Conservation (phyloP, 1,140 invertebrate species). For the Harpegnathos saltator region DNA sequence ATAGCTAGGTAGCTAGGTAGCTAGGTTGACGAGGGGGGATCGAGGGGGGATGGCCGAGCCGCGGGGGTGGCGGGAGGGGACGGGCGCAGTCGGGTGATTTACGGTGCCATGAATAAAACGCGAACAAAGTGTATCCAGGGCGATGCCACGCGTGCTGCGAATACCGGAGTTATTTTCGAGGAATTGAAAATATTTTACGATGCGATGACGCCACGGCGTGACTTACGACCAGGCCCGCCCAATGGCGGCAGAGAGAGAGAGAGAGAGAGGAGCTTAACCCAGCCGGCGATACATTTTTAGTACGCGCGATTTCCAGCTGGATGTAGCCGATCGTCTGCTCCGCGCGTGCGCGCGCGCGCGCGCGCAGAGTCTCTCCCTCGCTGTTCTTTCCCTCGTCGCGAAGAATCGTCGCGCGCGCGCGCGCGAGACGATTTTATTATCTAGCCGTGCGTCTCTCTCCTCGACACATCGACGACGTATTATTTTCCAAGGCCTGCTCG, state of each 20-base stretch:
- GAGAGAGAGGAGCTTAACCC: conserved; percentile 31
- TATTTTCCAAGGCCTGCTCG: too few relatives aligned
- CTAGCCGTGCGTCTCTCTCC: too few relatives aligned
- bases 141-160: conserved; percentile 59
- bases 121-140: conserved; percentile 60
- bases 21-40: too few relatives aligned
- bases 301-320: conserved; percentile 42
- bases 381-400: not conserved
- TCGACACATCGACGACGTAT: too few relatives aligned
- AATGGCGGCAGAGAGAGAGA: too few relatives aligned
- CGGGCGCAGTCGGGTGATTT: conserved; percentile 47
- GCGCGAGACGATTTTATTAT: conserved; percentile 25
- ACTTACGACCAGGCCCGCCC: conserved; percentile 45
- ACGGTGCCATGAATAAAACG: conserved; percentile 62
- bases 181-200: conserved; percentile 64
- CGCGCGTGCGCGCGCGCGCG: too few relatives aligned
- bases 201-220: conserved; percentile 56
- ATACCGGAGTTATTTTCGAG: conserved; percentile 60
- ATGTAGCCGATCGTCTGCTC: not conserved
- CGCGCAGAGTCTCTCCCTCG: too few relatives aligned
- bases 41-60: not conserved
- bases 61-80: not conserved
- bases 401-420: not conserved
- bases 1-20: too few relatives aligned
- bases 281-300: conserved; percentile 48